Evolutionary conservation across 1,140 invertebrate species (phyloP), one percentile per base, ranked within the genome.

Genomic region (Globodera rostochiensis): DNA sequence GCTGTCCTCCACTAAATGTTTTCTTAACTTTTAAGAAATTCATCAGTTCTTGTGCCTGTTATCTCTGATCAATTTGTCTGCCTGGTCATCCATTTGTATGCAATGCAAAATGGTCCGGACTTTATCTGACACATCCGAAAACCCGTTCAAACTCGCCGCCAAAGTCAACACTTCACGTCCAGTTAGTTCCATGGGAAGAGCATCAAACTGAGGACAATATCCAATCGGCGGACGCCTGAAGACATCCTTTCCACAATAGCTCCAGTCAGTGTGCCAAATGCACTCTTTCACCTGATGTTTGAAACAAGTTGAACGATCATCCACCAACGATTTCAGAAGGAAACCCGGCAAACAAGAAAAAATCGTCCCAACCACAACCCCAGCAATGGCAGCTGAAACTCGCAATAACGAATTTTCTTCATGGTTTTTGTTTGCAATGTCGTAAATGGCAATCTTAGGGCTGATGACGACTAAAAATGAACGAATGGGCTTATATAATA

Each of bases 1-100:
- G 86, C 25, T 87, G 86, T 21, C 85, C 85, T 85, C 96, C 96
- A 36, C 84, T 85, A 64, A 45, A 82, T 36, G 3, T 53, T 53
- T 21, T 47, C 67, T 15, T 77, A 13, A 3, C 21, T 9, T 73
- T 6, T 45, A 77, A 9, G 4, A 74, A 74, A 45, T 74, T 15
- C 5, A 15, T 60, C 7, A 49, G 13, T 15, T 45, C 11, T 21
- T 45, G n/a, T 60, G 79, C 81, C 81, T 81, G 57, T 85, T 80
- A 57, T 84, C 64, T 25, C 69, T 25, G 11, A 86, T 49, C 21
- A 82, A 66, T 66, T 87, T 86, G 47, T 87, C 76, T 15, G 75
- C 83, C 19, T 87, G 79, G 5, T 60, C 66, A n/a, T 67, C 71
- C 80, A 86, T 70, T 15, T 69, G 74, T 67, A 86, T 83, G 45